phyloP scores from a whole-genome alignment of 2,888 invertebrate species.

The Himalopsyche anomala region DNA sequence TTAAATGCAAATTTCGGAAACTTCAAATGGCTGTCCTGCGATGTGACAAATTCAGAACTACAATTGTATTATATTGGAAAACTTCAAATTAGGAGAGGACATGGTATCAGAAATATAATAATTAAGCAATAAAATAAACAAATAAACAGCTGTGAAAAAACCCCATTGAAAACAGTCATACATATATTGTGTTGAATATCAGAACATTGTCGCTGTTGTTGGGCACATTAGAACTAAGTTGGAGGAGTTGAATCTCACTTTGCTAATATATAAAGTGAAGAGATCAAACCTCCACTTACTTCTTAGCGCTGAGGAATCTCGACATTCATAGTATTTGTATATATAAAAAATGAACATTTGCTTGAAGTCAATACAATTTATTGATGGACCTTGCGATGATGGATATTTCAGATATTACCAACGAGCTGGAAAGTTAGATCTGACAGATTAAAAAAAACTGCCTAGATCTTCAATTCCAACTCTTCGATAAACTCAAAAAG shows the following conservation, averaged over 20 bases:
- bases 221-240: constrained; percentile 77
- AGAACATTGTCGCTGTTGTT: constrained; percentile 29
- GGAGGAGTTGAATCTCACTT: constrained; percentile 80
- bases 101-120: too few relatives aligned
- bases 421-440: constrained; percentile 80
- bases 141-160: too few relatives aligned
- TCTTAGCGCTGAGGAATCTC: constrained; percentile 70
- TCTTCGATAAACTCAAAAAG: constrained; percentile 70
- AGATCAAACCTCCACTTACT: constrained; percentile 80
- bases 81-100: too few relatives aligned
- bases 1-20: too few relatives aligned
- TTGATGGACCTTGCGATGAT: background rate
- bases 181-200: too few relatives aligned
- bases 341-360: background rate
- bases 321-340: background rate
- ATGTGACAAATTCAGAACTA: too few relatives aligned
- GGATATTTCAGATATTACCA: constrained; percentile 68
- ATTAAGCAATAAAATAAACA: too few relatives aligned
- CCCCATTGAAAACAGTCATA: too few relatives aligned
- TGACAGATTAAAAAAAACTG: constrained; percentile 76
- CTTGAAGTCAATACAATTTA: background rate
- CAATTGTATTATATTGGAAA: too few relatives aligned
- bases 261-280: constrained; percentile 77
- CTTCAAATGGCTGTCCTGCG: too few relatives aligned
- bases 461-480: constrained; percentile 78